Percentiles rank a stretch among this genome's conserved stretches.
phyloP scores from a whole-genome alignment of 2,888 invertebrate genomes.

The Athetis lepigone region DNA sequence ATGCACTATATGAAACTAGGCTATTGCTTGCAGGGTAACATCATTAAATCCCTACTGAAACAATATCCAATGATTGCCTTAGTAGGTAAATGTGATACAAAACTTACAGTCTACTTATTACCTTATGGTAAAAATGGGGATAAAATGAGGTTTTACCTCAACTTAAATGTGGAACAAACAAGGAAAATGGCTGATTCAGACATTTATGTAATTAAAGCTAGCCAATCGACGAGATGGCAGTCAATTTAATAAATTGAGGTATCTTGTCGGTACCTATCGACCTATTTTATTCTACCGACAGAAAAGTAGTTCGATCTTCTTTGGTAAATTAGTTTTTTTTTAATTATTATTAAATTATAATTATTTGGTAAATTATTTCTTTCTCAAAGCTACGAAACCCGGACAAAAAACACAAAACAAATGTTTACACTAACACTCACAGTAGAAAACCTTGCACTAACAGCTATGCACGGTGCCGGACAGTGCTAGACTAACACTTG shows the following conservation, averaged over 20 bases:
- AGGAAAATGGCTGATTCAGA: constrained; percentile 12
- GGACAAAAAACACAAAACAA: too few relatives aligned
- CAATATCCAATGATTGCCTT: background rate
- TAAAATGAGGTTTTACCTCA: constrained; percentile 10
- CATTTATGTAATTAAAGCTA: background rate
- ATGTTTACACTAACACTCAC: too few relatives aligned
- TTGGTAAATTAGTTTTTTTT: too few relatives aligned
- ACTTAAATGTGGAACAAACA: background rate
- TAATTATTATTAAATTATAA: too few relatives aligned
- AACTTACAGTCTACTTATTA: background rate
- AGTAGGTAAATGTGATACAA: background rate
- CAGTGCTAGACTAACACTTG: too few relatives aligned
- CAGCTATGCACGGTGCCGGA: too few relatives aligned
- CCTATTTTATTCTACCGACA: too few relatives aligned
- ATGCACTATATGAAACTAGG: background rate
- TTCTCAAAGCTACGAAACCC: too few relatives aligned
- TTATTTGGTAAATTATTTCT: too few relatives aligned
- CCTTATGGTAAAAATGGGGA: constrained; percentile 4
- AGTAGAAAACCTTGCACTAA: too few relatives aligned
- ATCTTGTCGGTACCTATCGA: background rate
- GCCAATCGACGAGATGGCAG: background rate
- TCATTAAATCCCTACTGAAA: background rate
- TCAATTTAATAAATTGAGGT: background rate
- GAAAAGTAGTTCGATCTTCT: too few relatives aligned
- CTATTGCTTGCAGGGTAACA: background rate